Base-by-base conservation (phyloP, 2,797 vertebrate species). In the Schizothorax lantsangensis region DNA sequence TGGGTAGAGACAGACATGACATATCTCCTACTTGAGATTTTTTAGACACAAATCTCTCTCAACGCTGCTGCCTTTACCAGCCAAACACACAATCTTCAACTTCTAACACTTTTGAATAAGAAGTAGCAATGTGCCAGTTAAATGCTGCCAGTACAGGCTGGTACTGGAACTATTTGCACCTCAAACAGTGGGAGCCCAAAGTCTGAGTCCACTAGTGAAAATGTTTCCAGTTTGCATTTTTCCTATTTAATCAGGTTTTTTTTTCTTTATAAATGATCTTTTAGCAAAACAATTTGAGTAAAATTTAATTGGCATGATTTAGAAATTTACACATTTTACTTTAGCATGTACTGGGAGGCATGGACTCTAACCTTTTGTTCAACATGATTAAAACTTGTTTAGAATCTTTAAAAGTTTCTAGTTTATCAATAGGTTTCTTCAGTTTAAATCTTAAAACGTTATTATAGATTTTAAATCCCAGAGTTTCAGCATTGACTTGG, bases 31-130 rank as follows among this genome's bases (percentile, higher is more conserved):
- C 47, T 40, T 40, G 3, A 57, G 66, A 12, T 72, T 54, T 54
- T 21, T 36, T 21, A 59, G 26, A 71, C 47, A 72, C 23, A 66
- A 43, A 38, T 79, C 19, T 71, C 6, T 14, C 19, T 52, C 38
- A 8, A 4, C 5, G 19, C 59, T 45, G 33, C 11, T n/a, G 33
- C 52, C 17, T 83, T 83, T 43, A 83, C 57, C 43, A 77, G 40
- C 54, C 54, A 45, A 36, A 62, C 54, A 79, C 62, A 68, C 47
- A 69, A 21, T 62, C 64, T 68, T 81, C 26, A 17, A 10, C 66
- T 59, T 79, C 36, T 54, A 33, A 57, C 10, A 54, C 5, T 33
- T 4, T 45, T 23, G 11, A 15, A 36, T 17, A 43, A 26, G 36
- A 79, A 68, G 73, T 6, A 49, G 2, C 38, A 3, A 15, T 49